These are phyloP conservation scores for Rhodinocichla rosea DNA, from an alignment of 2,113 vertebrate genomes.

Conservation along the genomic window DNA sequence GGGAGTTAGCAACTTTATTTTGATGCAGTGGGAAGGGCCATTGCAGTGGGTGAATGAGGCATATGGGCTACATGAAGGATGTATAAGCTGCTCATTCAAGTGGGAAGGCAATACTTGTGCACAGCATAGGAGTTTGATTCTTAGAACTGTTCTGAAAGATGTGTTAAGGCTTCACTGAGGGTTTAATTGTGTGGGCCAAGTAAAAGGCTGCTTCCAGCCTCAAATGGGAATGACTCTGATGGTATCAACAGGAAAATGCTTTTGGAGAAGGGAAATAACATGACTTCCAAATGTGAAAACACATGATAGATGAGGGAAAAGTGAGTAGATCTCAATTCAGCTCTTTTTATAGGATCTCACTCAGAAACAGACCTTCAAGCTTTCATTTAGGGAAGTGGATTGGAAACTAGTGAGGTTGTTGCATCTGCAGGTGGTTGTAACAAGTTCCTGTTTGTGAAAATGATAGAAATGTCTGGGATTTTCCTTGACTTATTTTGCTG, in stretches of 20 bases:
- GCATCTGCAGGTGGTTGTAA: neutral
- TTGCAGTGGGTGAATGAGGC: neutral
- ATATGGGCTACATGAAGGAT: neutral
- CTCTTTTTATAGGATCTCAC: neutral
- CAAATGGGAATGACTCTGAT: neutral
- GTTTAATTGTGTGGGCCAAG: neutral
- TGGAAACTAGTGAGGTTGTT: neutral
- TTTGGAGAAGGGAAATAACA: neutral
- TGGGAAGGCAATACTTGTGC: neutral
- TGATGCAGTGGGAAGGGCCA: neutral
- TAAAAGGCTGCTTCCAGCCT: neutral
- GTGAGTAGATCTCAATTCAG: neutral
- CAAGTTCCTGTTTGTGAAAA: conserved; percentile 28
- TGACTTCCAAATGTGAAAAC: neutral
- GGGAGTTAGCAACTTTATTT: neutral
- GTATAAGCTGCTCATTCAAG: neutral
- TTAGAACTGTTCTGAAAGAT: neutral
- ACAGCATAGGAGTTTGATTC: neutral
- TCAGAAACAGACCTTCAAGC: neutral
- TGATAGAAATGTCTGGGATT: neutral
- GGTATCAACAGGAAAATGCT: neutral
- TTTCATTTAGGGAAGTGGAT: conserved; percentile 8
- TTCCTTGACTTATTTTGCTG: neutral
- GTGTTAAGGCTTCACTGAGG: neutral
- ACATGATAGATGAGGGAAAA: neutral